Conservation (phyloP, 2,113 vertebrate genomes). For the Pachypanchax playfairii region DNA sequence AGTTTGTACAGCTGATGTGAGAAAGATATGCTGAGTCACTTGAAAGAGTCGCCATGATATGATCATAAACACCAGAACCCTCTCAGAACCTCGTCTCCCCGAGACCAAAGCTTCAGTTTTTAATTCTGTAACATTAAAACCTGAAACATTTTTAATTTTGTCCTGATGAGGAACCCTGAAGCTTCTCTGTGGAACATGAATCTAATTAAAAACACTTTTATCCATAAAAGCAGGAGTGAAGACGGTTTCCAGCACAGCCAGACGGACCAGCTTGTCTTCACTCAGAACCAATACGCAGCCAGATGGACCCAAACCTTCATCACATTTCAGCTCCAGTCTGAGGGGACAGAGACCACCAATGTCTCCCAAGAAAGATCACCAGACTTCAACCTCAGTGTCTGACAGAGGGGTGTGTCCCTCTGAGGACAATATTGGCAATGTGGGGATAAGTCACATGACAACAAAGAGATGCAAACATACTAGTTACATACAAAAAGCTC, state of each 20-base stretch:
- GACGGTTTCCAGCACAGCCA: constrained; percentile 36
- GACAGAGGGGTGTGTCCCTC: constrained; percentile 54
- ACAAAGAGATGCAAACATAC: constrained; percentile 73
- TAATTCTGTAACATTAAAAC: too few species aligned
- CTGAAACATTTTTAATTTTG: too few species aligned
- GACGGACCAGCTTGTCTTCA: constrained; percentile 48
- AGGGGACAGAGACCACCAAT: not conserved
- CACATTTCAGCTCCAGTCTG: constrained; percentile 33
- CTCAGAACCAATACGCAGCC: constrained; percentile 37
- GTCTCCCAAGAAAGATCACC: constrained; percentile 12
- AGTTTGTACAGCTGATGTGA: constrained; percentile 51
- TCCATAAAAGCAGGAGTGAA: constrained; percentile 8
- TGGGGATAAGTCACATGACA: constrained; percentile 72
- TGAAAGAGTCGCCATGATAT: constrained; percentile 44
- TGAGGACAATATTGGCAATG: constrained; percentile 75
- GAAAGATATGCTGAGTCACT: constrained; percentile 42
- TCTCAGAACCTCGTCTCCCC: not conserved
- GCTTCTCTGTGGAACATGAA: too few species aligned
- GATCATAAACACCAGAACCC: constrained; percentile 11
- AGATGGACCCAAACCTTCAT: constrained; percentile 19
- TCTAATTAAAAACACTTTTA: not conserved
- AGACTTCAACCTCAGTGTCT: constrained; percentile 34
- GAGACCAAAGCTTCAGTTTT: too few species aligned
- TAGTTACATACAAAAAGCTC: constrained; percentile 73
- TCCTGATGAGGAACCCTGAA: too few species aligned